Base-by-base conservation (phyloP, 2,888 invertebrate genomes). In the Octonoba sinensis region DNA sequence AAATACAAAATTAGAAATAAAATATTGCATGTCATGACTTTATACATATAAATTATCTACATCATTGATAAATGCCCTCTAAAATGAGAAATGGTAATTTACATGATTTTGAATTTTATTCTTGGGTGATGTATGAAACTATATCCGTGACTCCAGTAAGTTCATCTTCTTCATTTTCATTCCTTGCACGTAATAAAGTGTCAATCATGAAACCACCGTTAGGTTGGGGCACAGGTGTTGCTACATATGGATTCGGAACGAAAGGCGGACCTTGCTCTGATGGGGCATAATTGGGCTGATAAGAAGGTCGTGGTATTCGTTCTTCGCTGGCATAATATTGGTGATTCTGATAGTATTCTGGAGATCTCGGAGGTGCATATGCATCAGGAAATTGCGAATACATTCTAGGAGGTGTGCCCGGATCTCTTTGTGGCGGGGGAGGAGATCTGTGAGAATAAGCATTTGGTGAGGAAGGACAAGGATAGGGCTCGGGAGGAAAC, bases 121-220 rank as follows among this genome's bases (percentile, higher is more conserved):
- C 79, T 56, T 83, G 83, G 16, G 83, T 79, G 59, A 83, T 83
- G 22, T 83, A 83, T 44, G 74, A 76, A 44, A 83, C 78, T 49
- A 83, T 83, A 47, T 79, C 83, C 8, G 79, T 72, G 3, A 79
- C 83, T 16, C 62, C 72, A 6, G 79, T 75, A 13, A 83, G 54
- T 56, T 83, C 83, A 44, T 75, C 83, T 24, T 77, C 82, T 22
- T 73, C 77, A 15, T 74, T 71, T 64, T 77, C 78, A 64, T 83
- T 78, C 27, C 83, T 51, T 11, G 81, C 67, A n/a, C 67, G 66
- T 8, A 81, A 57, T n/a, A 85, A 24, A 60, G 83, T 85, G 18
- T 85, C 85, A 15, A 85, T 85, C 85, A 85, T 85, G 66, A 85
- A 85, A 36, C 84, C 85, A n/a, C 85, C 85, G 56, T 85, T 85